A percentile compares a stretch with the other conserved stretches of the same genome.
These are phyloP conservation scores for Chloropsis hardwickii DNA, from an alignment of 2,113 vertebrate species.

Conservation along the genomic window DNA sequence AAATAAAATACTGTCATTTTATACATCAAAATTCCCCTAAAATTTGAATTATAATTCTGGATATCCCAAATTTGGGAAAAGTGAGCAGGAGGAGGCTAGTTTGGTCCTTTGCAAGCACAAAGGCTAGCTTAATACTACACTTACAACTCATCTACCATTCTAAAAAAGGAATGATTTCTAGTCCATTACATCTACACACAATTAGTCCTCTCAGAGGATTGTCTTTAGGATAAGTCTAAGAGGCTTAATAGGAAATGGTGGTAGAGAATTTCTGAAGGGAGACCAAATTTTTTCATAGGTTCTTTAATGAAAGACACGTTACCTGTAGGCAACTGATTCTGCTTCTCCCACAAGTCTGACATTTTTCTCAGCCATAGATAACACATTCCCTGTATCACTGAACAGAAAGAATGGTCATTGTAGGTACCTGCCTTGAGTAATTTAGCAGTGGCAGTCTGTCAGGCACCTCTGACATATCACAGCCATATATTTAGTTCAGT, in stretches of 20 bases:
- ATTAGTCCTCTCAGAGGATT: neutral
- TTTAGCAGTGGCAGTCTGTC: neutral
- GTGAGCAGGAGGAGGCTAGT: neutral
- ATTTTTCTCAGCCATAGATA: neutral
- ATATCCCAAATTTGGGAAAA: neutral
- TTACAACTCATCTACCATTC: neutral
- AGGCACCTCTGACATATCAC: neutral
- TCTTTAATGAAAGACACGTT: neutral
- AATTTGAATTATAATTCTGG: neutral
- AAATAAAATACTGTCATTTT: neutral
- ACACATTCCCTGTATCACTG: neutral
- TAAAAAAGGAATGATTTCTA: neutral
- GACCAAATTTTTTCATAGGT: neutral
- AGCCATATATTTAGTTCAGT: neutral
- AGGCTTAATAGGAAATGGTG: neutral
- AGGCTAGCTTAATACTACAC: neutral
- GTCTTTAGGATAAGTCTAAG: neutral
- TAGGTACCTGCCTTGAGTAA: neutral
- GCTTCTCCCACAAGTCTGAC: neutral
- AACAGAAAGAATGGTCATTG: neutral
- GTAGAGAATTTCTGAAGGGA: neutral
- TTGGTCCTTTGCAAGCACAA: neutral
- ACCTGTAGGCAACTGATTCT: neutral
- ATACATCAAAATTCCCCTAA: accelerated
- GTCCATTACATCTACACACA: neutral